A percentile compares a stretch with the other conserved stretches of the same genome.
Conservation (phyloP, 2,113 vertebrate species). For the Sula dactylatra region DNA sequence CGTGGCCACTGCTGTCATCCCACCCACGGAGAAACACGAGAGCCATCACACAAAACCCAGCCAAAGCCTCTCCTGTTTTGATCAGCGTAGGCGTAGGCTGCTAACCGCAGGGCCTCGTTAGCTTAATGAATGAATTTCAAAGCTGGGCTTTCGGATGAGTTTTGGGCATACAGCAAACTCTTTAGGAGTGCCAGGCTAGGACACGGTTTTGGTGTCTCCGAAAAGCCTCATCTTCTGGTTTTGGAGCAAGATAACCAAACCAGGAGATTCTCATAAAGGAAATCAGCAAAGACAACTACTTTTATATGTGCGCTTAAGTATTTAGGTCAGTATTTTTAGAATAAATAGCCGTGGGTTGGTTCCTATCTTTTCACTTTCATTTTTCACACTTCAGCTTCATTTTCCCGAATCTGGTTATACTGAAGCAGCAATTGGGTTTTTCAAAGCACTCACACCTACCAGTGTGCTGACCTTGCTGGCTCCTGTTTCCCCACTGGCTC, state of each 20-base stretch:
- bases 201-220: background rate
- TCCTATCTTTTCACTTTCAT: conserved; percentile 66
- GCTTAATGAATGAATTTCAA: background rate
- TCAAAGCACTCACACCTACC: conserved; percentile 34
- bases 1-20: background rate
- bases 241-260: background rate
- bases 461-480: background rate
- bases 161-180: background rate
- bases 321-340: conserved; percentile 71
- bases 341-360: conserved; percentile 67
- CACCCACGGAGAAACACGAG: accelerated
- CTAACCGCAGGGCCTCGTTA: background rate
- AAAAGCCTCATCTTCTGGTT: background rate
- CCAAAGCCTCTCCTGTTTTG: background rate
- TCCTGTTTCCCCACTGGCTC: background rate
- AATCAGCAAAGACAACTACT: conserved; percentile 67
- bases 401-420: conserved; percentile 35
- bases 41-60: background rate
- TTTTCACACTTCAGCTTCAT: conserved; percentile 66
- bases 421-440: conserved; percentile 31
- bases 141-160: background rate
- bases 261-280: conserved; percentile 44
- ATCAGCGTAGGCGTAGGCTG: accelerated
- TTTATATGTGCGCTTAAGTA: conserved; percentile 64
- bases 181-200: background rate